Evolutionary conservation across 2,113 vertebrate species (phyloP).

Genomic region (Oncorhynchus keta): DNA sequence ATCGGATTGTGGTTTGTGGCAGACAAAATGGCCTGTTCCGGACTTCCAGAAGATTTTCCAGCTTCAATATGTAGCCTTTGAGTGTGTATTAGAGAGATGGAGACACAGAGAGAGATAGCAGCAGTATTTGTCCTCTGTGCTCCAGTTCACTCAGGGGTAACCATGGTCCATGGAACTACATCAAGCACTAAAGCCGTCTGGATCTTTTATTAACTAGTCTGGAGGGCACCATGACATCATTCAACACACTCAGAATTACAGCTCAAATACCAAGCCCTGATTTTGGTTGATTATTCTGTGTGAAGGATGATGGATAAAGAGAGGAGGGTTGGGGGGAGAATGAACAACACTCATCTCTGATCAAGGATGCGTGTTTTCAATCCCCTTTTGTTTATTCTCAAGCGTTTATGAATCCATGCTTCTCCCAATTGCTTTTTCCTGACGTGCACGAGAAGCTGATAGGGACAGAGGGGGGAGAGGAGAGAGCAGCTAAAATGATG

Average conservation of each 20-base stretch:
- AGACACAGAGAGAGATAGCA: background rate
- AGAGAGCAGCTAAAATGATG: background rate
- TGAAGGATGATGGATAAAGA: slow-evolving; percentile 1
- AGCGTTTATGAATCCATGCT: background rate
- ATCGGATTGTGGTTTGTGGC: too few relatives aligned
- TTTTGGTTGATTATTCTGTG: background rate
- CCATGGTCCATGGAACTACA: background rate
- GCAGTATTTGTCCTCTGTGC: background rate
- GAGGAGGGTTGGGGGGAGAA: background rate
- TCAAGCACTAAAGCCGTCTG: background rate
- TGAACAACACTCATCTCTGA: background rate
- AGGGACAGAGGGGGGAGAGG: background rate
- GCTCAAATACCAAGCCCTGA: too few relatives aligned
- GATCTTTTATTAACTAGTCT: too few relatives aligned
- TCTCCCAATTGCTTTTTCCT: slow-evolving; percentile 10
- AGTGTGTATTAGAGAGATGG: slow-evolving; percentile 9
- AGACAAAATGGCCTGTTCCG: slow-evolving; percentile 33
- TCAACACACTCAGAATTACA: too few relatives aligned
- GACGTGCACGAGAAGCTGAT: background rate
- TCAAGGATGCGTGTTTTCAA: slow-evolving; percentile 14
- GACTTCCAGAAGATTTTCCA: slow-evolving; percentile 38
- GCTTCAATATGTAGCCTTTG: slow-evolving; percentile 37
- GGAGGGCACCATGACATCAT: too few relatives aligned
- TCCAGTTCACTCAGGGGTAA: background rate
- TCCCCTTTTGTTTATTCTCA: slow-evolving; percentile 23